Evolutionary conservation across 1,140 invertebrate genomes (phyloP), one percentile per base, ranked within the genome.

Genomic region (Pomphorhynchus laevis): DNA sequence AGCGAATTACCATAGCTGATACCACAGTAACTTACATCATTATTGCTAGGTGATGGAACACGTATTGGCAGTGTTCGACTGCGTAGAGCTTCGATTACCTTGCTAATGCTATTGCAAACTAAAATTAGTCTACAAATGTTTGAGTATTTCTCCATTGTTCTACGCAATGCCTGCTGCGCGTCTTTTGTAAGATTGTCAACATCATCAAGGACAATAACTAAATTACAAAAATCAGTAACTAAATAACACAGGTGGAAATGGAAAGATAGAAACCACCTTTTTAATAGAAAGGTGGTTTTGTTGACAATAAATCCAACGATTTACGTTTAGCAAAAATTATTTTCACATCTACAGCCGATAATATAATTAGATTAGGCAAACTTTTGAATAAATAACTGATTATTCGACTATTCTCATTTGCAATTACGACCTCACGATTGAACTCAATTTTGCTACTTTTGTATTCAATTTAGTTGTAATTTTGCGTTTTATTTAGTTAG

Each of bases 131-230:
- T 67, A 58, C 89, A 95, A 6, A 79, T 84, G 12, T 68, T 61
- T 43, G 86, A 72, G 56, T 98, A 95, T 51, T 95, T 98, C 57
- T 98, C 89, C 86, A 98, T 95, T 1, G 89, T 98, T 43, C 89
- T 63, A 47, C 89, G 67, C 31, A 98, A 56, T 1, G 80, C 84
- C 58, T 95, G 82, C 53, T 98, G 89, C 1, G 89, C 89, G 62
- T 93, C 84, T 54, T 75, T 80, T 1, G 77, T 77, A n/a, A 98
- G 57, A 38, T 72, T 68, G 56, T 95, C 84, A 0, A 84, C 84
- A 57, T 93, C 84, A 44, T 73, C 77, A 25, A 98, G 54, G 4
- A 98, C 65, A 12, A 98, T 71, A 24, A 95, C 79, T 71, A 49
- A 40, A 57, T n/a, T 57, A 49, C 45, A 46, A 45, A 44, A 41